These are phyloP conservation scores for Cerceris ruficornis DNA, from an alignment of 2,888 invertebrate genomes.

Conservation along the genomic window DNA sequence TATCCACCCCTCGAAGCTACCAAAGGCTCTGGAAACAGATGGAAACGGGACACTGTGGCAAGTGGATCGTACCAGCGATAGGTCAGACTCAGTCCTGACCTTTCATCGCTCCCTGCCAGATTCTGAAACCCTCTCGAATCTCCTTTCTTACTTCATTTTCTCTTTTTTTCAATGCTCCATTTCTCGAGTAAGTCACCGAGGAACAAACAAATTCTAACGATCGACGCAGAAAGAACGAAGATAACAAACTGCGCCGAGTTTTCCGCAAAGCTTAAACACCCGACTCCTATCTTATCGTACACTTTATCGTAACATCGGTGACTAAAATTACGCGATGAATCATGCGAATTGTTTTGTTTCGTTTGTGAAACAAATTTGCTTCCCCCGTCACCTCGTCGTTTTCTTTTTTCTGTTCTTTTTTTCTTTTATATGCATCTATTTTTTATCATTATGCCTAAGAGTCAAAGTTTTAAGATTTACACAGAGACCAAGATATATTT, in stretches of 20 bases:
- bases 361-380: neutral
- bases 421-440: neutral
- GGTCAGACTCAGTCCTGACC: constrained; percentile 19
- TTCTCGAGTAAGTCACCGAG: no score
- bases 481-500: no score
- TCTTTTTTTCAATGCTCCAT: neutral
- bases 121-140: neutral
- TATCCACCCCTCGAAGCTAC: no score
- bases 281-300: constrained; percentile 35
- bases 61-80: constrained; percentile 25
- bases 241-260: neutral
- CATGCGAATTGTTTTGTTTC: neutral
- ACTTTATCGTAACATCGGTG: constrained; percentile 26
- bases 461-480: neutral
- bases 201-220: no score
- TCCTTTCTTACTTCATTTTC: neutral
- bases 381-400: neutral
- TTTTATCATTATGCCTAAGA: neutral
- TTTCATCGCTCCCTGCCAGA: neutral
- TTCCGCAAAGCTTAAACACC: neutral
- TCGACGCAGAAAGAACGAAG: neutral
- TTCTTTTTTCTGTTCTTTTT: neutral
- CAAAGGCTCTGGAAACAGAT: constrained; percentile 5
- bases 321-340: constrained; percentile 23
- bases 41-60: constrained; percentile 7